Base-by-base conservation (phyloP, 2,888 invertebrate genomes). In the Fragum fragum region DNA sequence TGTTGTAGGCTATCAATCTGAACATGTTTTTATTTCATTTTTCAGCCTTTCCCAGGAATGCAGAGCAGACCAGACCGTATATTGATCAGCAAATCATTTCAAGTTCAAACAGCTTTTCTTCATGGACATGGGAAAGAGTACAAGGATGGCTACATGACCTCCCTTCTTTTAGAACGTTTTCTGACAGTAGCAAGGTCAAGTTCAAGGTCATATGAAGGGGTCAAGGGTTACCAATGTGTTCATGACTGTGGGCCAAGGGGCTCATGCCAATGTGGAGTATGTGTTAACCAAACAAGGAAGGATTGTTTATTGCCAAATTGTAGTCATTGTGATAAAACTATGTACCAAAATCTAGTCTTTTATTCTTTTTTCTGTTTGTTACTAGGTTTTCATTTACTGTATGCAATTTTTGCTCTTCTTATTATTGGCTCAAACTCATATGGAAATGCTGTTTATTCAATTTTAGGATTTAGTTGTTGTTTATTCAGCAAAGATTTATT, bases 241-340 rank as follows among this genome's bases (percentile, higher is more conserved):
- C 92, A 93, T 66, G 93, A 93, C 82, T 93, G 93, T 87, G 93
- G 93, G 3, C 93, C 93, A 14, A 88, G 89, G 66, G 93, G 92
- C 7, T 91, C 91, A 0, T 93, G 93, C 79, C 85, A 91, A 1
- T 93, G 93, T 87, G 92, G 93, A 1, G 80, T 93, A 5, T 93
- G 93, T 85, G 88, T 90, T 18, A 85, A 78, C 47, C 88, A 88
- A 28, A 91, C 89, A 32, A 90, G 91, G 73, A 80, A 86, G 16
- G 83, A 83, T n/a, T 92, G 92, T 76, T 61, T 79, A 6, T 72
- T 92, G 29, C 92, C 92, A 11, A 59, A 89, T 53, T 93, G 93
- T 85, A 52, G 73, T 18, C 90, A 90, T 70, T 93, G 93, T 68
- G 84, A 76, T 76, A 36, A 73, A 42, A 42, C 66, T 7, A 72